Base-by-base conservation (phyloP, 2,888 invertebrate genomes). In the Phaonia tiefii region DNA sequence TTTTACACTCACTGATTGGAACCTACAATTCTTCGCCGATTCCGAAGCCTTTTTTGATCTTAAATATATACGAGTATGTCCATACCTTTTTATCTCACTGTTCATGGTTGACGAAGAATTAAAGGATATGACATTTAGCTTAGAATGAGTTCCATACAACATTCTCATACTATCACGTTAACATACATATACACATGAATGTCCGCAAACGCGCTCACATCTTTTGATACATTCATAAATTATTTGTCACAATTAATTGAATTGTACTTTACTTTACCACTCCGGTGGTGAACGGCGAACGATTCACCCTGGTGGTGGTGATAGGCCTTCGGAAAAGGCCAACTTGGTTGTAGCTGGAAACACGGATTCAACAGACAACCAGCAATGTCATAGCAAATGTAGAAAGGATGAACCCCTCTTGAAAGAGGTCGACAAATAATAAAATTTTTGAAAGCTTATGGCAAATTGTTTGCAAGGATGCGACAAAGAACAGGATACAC, bases 211-310 rank as follows among this genome's bases (percentile, higher is more conserved):
- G 51, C 37, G 73, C 66, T 31, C 31, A 54, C 51, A 58, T 26
- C 42, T 79, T 77, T 76, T 58, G 69, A 78, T 67, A 80, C 85
- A 86, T 88, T 88, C 89, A 89, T 89, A 89, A 87, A 89, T 89
- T 89, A 88, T 88, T 89, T 88, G 86, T 85, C 84, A 84, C 84
- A 86, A 86, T 86, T 87, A 87, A 87, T 87, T 86, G 90, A 89
- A 89, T 90, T 88, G 89, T 88, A 86, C 86, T 84, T 80, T 77
- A 76, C 78, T 76, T 84, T 76, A 42, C 46, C 58, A 69, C 75
- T 79, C 54, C 13, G 58, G 54, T 73, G 49, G 15, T 70, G 20
- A 31, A 31, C 8, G 31, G 8, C 31, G 31, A n/a, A 3, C 31
- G 31, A 31, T 67, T 65, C 13, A 75, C 60, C 15, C 51, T 39